A percentile compares a stretch with the other conserved stretches of the same genome.
phyloP scores from a whole-genome alignment of 2,888 invertebrate species.

The Romanomermis culicivorax region DNA sequence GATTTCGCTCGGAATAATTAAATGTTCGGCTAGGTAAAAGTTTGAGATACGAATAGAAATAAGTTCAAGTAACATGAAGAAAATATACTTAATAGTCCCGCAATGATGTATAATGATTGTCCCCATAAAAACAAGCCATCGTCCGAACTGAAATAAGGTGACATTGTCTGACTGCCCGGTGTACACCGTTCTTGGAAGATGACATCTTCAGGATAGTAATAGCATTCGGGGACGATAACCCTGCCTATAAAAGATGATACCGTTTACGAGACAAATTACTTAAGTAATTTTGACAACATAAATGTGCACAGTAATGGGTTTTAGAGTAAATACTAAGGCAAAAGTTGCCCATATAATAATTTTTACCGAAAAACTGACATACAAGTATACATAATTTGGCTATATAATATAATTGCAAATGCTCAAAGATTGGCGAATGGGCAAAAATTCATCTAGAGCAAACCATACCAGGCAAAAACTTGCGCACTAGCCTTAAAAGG shows the following conservation, averaged over 20 bases:
- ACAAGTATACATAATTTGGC: too few species aligned
- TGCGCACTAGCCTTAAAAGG: too few species aligned
- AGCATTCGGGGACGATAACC: constrained; percentile 67
- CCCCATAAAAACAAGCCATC: constrained; percentile 59
- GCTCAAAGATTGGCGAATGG: too few species aligned
- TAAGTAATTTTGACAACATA: too few species aligned
- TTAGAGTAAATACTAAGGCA: not conserved
- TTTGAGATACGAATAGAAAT: not conserved
- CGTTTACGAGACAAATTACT: too few species aligned
- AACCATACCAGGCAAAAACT: too few species aligned
- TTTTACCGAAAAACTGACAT: too few species aligned
- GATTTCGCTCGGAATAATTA: constrained; percentile 58
- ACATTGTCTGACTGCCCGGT: constrained; percentile 45
- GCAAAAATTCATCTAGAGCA: too few species aligned
- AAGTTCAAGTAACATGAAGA: not conserved
- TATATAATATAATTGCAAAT: too few species aligned
- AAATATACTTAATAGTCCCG: constrained; percentile 48
- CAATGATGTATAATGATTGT: constrained; percentile 79
- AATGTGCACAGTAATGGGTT: too few species aligned
- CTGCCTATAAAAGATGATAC: too few species aligned
- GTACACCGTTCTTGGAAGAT: constrained; percentile 39
- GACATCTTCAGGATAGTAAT: constrained; percentile 44
- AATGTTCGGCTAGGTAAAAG: constrained; percentile 15
- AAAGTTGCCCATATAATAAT: not conserved
- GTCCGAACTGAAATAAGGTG: constrained; percentile 38